Evolutionary conservation across 2,888 invertebrate genomes (phyloP).

Genomic region (Charanyca ferruginea): DNA sequence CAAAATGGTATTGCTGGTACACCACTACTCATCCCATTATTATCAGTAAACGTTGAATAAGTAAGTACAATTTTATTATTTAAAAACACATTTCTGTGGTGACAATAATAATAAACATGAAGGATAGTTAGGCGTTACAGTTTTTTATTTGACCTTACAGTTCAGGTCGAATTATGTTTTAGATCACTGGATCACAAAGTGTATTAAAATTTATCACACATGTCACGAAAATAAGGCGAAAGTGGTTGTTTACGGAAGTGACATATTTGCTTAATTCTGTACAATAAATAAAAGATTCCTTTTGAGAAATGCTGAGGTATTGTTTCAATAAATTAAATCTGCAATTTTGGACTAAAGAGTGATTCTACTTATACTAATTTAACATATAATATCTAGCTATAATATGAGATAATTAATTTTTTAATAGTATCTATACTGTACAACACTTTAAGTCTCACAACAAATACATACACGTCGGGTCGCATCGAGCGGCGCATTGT

Average conservation of each 20-base stretch:
- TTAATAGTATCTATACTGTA: constrained; percentile 88
- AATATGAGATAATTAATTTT: constrained; percentile 84
- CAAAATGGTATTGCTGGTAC: background rate
- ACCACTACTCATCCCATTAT: constrained; percentile 5
- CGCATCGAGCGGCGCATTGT: constrained; percentile 74
- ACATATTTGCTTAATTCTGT: constrained; percentile 54
- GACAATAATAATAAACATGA: background rate
- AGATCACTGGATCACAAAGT: constrained; percentile 7
- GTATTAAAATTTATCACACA: constrained; percentile 12
- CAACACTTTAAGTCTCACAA: constrained; percentile 88
- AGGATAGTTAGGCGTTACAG: background rate
- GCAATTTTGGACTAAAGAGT: constrained; percentile 87
- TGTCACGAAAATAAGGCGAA: constrained; percentile 3
- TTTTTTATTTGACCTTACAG: background rate
- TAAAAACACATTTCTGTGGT: too few relatives aligned
- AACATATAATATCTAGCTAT: constrained; percentile 83
- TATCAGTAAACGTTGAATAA: background rate
- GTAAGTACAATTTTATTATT: background rate
- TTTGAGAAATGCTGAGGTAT: constrained; percentile 69
- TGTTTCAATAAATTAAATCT: constrained; percentile 85
- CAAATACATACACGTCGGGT: constrained; percentile 76
- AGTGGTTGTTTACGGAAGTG: constrained; percentile 48
- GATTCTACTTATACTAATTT: constrained; percentile 86
- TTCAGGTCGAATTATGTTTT: constrained; percentile 4
- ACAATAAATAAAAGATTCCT: constrained; percentile 64